Percentiles rank a stretch among this genome's conserved stretches.
These are phyloP conservation scores for Ophioderma brevispina DNA, from an alignment of 35 echinoderm and acorn worm species.

Conservation along the genomic window DNA sequence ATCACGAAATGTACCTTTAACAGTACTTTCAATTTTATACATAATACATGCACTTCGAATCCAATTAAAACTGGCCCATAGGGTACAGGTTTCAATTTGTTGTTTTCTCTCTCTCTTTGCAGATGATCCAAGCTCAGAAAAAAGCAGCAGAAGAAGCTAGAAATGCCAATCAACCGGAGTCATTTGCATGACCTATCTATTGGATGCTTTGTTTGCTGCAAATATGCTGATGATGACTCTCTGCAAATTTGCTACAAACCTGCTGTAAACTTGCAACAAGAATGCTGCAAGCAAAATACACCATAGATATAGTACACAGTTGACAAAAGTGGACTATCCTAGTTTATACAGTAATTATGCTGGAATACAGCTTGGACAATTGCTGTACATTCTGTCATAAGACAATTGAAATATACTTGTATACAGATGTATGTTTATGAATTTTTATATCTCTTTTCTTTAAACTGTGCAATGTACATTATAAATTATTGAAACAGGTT, in stretches of 20 bases:
- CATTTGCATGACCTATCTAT: neutral
- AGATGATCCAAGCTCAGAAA: neutral
- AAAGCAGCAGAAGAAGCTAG: neutral
- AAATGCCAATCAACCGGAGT: neutral
- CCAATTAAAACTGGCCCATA: no score
- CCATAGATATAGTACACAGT: neutral
- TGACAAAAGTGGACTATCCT: neutral
- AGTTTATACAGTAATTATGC: neutral
- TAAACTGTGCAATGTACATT: slow-evolving; percentile 9
- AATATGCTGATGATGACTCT: neutral
- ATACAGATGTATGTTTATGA: slow-evolving; percentile 6
- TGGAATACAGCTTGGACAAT: neutral
- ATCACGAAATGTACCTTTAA: no score
- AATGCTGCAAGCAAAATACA: no score
- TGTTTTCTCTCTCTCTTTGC: neutral
- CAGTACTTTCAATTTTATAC: no score
- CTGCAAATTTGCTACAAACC: no score
- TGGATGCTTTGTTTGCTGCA: neutral
- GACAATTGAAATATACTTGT: neutral
- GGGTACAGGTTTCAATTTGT: no score
- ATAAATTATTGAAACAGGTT: neutral
- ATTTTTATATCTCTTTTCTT: slow-evolving; percentile 11
- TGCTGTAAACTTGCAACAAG: no score
- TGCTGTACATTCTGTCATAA: neutral
- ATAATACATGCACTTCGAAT: no score